Percentiles rank a stretch among this genome's conserved stretches.
Evolutionary conservation across 2,888 invertebrate species (phyloP).

Genomic region (Perizoma affinitatum): DNA sequence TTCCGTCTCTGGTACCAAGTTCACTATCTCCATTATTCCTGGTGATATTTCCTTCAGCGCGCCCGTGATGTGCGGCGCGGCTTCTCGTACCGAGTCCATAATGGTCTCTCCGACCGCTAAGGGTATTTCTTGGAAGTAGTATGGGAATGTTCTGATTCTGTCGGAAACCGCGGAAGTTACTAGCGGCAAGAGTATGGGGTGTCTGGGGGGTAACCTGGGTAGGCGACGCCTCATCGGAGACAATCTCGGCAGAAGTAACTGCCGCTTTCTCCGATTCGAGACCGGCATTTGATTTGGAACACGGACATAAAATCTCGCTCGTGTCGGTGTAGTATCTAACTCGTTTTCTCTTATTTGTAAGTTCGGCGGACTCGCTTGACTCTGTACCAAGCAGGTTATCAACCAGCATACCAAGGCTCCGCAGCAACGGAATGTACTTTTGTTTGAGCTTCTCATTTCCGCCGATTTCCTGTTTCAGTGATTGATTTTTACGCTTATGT

Average conservation of each 20-base stretch:
- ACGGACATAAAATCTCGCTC: conserved; percentile 25
- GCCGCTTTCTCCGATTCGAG: conserved; percentile 63
- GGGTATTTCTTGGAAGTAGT: conserved; percentile 79
- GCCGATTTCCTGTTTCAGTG: conserved; percentile 60
- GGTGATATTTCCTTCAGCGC: conserved; percentile 76
- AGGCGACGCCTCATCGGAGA: conserved; percentile 58
- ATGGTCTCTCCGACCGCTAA: conserved; percentile 76
- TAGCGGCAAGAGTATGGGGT: conserved; percentile 68
- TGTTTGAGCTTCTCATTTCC: conserved; percentile 60
- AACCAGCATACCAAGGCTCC: conserved; percentile 70
- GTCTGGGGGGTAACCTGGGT: conserved; percentile 64
- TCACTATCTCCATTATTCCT: conserved; percentile 75
- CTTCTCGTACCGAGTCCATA: conserved; percentile 74
- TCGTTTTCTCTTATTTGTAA: conserved; percentile 48
- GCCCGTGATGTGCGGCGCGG: conserved; percentile 75
- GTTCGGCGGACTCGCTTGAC: conserved; percentile 55
- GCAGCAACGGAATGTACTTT: conserved; percentile 72
- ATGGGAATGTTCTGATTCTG: conserved; percentile 75
- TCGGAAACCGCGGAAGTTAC: conserved; percentile 75
- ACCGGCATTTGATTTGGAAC: conserved; percentile 40
- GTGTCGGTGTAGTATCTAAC: conserved; percentile 43
- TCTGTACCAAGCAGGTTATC: conserved; percentile 68
- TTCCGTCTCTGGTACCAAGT: conserved; percentile 66
- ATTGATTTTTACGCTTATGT: conserved; percentile 55
- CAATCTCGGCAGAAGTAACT: conserved; percentile 64